Evolutionary conservation across 2,113 vertebrate species (phyloP), one percentile per base, ranked within the genome.

Genomic region (Rhegmatorhina hoffmannsi): DNA sequence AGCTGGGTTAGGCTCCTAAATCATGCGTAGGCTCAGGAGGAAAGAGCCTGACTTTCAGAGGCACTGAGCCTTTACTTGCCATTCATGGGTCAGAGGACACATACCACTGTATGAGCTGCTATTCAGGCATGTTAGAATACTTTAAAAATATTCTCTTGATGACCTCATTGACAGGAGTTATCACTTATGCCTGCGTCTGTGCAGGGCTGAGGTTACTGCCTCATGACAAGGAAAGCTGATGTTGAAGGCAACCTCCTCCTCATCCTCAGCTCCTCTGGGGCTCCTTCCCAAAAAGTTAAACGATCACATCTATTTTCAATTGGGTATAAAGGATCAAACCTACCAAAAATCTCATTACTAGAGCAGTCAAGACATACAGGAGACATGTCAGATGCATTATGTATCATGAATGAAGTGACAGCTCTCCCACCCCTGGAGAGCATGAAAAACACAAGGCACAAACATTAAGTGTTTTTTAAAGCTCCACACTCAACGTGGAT

Each of bases 51-150:
- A 38, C 62, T 68, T 70, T 84, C 73, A 67, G 70, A 82, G 49
- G 46, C 4, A 2, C 67, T 90, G 69, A 20, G 20, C n/a, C 63
- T 75, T 38, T 43, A 55, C 34, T 52, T 81, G 64, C 40, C 29
- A 52, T 67, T 75, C 33, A 70, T 12, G 33, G 81, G 81, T 92
- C 40, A 52, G 19, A 94, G 87, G 67, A 94, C 67, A 76, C 8
- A 5, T 19, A 84, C 38, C 34, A 50, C 0, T 0, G 31, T 28
- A 28, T 9, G 18, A 92, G 34, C 47, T 1, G 1, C 28, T 84
- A 72, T 49, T 86, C 62, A 68, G 49, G 46, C 69, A 76, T n/a
- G 11, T 50, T 89, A 79, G 55, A 95, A 82, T n/a, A 76, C 77
- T 91, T 84, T 7, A 34, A 62, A 79, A 90, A 72, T 10, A 46